Evolutionary conservation across 2,888 invertebrate species (phyloP).

Genomic region (Tineola bisselliella): DNA sequence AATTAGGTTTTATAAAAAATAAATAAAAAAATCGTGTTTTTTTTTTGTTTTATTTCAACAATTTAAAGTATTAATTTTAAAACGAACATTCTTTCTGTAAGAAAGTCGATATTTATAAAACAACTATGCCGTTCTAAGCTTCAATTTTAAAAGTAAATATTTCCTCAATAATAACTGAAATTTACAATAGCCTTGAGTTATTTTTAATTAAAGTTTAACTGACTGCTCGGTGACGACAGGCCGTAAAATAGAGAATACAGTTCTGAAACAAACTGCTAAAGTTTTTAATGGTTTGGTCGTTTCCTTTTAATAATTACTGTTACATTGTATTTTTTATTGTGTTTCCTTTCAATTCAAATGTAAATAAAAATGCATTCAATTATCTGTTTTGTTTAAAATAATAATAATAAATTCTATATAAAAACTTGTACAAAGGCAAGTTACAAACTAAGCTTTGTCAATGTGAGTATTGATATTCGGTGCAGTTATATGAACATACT

Average conservation of each 20-base stretch:
- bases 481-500: no score
- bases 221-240: background rate
- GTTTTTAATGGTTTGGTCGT: conserved; percentile 2
- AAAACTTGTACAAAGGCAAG: no score
- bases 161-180: background rate
- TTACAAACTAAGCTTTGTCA: no score
- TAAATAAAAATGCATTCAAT: background rate
- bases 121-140: background rate
- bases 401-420: no score
- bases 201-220: conserved; percentile 9
- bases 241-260: conserved; percentile 3
- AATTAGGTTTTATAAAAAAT: no score
- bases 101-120: background rate
- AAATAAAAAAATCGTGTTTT: no score
- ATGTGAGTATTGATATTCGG: no score
- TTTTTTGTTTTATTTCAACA: no score
- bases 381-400: no score
- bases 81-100: background rate
- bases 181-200: background rate
- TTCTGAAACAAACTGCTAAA: background rate
- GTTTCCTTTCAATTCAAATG: background rate
- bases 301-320: conserved; percentile 11
- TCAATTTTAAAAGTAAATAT: background rate
- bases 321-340: conserved; percentile 10
- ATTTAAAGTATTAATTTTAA: background rate